Conservation (phyloP, 2,113 vertebrate genomes). For the Peucedramus taeniatus region DNA sequence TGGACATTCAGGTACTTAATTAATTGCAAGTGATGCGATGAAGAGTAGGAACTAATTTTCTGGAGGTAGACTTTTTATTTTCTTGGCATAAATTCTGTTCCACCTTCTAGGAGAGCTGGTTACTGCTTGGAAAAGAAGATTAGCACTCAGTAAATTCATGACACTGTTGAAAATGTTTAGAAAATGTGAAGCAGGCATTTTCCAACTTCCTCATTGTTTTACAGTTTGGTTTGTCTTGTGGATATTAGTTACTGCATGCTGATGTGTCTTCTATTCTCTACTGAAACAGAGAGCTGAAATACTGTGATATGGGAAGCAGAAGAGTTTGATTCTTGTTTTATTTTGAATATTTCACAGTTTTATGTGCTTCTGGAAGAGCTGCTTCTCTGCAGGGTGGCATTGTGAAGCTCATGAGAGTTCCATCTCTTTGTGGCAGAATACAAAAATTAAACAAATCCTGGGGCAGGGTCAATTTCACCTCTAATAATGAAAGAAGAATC, state of each 20-base stretch:
- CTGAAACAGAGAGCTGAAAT: background rate
- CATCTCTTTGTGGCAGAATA: background rate
- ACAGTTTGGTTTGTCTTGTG: background rate
- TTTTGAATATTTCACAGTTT: background rate
- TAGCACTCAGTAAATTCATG: background rate
- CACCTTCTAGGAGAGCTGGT: background rate
- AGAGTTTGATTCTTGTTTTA: background rate
- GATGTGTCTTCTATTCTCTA: background rate
- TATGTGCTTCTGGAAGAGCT: background rate
- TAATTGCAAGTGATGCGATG: background rate
- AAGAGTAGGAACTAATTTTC: background rate
- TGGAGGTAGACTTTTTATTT: background rate
- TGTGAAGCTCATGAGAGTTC: background rate
- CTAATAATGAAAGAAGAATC: background rate
- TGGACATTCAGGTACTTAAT: background rate
- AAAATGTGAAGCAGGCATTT: background rate
- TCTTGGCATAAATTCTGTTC: background rate
- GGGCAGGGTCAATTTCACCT: background rate
- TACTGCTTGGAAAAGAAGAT: background rate
- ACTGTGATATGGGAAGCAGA: background rate
- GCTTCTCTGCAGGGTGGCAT: background rate
- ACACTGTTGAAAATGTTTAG: background rate
- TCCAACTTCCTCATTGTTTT: background rate
- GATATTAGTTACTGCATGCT: background rate
- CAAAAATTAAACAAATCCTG: background rate